Conservation (phyloP, 2,113 vertebrate species). For the Campylomormyrus tamandua region DNA sequence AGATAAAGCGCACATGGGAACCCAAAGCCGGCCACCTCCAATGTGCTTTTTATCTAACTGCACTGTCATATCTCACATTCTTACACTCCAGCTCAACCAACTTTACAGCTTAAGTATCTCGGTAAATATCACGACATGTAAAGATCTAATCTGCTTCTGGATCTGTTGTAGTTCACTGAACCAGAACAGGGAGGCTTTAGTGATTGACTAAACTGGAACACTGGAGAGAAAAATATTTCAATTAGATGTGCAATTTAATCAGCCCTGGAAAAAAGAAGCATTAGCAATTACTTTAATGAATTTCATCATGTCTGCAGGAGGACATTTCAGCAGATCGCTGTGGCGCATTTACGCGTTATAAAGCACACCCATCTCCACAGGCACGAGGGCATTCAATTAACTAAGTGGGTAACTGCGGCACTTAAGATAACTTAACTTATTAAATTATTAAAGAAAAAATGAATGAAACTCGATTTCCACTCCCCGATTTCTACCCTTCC, state of each 20-base stretch:
- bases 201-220: background rate
- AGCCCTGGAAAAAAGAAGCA: background rate
- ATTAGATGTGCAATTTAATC: background rate
- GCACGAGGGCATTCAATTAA: background rate
- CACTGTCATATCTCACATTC: background rate
- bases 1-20: background rate
- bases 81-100: background rate
- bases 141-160: background rate
- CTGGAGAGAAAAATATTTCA: background rate
- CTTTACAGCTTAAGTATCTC: background rate
- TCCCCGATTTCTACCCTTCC: background rate
- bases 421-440: background rate
- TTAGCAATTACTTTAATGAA: background rate
- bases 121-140: background rate
- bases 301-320: background rate
- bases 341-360: background rate
- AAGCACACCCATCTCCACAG: background rate
- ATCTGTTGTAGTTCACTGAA: background rate
- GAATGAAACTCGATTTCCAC: background rate
- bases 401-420: background rate
- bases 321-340: background rate
- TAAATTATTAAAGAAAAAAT: background rate
- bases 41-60: background rate
- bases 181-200: background rate
- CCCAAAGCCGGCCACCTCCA: background rate